Conservation (phyloP, 2,888 invertebrate genomes). For the Beris chalybata region DNA sequence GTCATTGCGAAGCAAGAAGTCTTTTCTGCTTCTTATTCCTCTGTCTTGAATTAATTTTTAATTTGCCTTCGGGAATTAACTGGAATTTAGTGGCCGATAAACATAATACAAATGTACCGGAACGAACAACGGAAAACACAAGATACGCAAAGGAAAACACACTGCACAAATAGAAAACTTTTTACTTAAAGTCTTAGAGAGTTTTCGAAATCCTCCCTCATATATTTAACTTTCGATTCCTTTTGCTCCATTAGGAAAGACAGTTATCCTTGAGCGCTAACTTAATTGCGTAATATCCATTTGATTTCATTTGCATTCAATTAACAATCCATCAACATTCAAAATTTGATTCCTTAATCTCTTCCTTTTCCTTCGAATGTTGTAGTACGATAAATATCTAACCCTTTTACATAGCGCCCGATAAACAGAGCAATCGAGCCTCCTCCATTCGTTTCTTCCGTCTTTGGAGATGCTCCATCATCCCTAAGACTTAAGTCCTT, state of each 20-base stretch:
- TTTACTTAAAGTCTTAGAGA: slow-evolving; percentile 38
- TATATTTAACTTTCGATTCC: slow-evolving; percentile 39
- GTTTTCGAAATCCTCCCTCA: slow-evolving; percentile 34
- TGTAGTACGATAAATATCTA: slow-evolving; percentile 22
- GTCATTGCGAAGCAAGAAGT: slow-evolving; percentile 20
- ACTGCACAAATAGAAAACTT: slow-evolving; percentile 29
- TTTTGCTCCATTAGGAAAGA: slow-evolving; percentile 39
- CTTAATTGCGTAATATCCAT: slow-evolving; percentile 41
- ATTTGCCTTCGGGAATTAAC: slow-evolving; percentile 26
- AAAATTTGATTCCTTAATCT: slow-evolving; percentile 43
- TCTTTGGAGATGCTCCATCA: slow-evolving; percentile 9
- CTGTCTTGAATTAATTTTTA: slow-evolving; percentile 25
- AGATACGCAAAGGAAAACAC: slow-evolving; percentile 17
- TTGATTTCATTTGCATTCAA: slow-evolving; percentile 47
- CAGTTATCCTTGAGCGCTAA: slow-evolving; percentile 40
- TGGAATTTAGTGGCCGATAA: slow-evolving; percentile 31
- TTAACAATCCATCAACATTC: slow-evolving; percentile 46
- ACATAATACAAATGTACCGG: slow-evolving; percentile 30
- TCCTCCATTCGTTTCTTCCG: slow-evolving; percentile 4
- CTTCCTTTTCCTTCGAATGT: slow-evolving; percentile 32
- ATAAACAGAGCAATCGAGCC: slow-evolving; percentile 16
- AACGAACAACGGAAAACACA: slow-evolving; percentile 25
- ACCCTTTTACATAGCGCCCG: slow-evolving; percentile 19
- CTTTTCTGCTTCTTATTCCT: not conserved
- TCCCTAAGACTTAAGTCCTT: not conserved